Evolutionary conservation across 2,888 invertebrate genomes (phyloP).

Genomic region (Hypomecis punctinalis): DNA sequence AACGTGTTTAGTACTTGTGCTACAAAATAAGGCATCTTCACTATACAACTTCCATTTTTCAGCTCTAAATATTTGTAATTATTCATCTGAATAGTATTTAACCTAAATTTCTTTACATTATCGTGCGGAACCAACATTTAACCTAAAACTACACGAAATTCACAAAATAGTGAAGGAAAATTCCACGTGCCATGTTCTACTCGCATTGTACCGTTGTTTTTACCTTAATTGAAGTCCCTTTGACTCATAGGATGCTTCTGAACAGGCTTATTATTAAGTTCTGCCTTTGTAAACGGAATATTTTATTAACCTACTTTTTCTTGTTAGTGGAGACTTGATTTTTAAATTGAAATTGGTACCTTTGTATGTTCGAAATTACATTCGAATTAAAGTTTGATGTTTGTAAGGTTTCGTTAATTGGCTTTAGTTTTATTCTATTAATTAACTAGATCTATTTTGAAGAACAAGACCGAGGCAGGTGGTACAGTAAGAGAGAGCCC

Average conservation of each 20-base stretch:
- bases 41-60: too few relatives aligned
- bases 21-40: too few relatives aligned
- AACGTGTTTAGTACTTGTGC: too few relatives aligned
- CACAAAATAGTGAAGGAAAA: background rate
- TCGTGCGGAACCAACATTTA: background rate
- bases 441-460: too few relatives aligned
- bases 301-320: conserved; percentile 19
- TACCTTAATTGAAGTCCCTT: conserved; percentile 50
- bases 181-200: conserved; percentile 9
- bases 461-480: too few relatives aligned
- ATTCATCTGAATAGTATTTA: background rate
- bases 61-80: background rate
- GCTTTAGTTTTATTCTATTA: too few relatives aligned
- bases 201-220: conserved; percentile 19
- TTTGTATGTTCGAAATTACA: background rate
- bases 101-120: background rate
- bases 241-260: conserved; percentile 52
- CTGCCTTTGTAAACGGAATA: conserved; percentile 28
- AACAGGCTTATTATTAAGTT: conserved; percentile 53
- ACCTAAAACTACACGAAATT: background rate
- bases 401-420: too few relatives aligned
- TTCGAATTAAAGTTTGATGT: background rate
- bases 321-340: conserved; percentile 38
- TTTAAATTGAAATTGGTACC: conserved; percentile 16
- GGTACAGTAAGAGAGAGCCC: too few relatives aligned